Conservation (phyloP, 2,113 vertebrate genomes). For the Oceanodroma tethys region DNA sequence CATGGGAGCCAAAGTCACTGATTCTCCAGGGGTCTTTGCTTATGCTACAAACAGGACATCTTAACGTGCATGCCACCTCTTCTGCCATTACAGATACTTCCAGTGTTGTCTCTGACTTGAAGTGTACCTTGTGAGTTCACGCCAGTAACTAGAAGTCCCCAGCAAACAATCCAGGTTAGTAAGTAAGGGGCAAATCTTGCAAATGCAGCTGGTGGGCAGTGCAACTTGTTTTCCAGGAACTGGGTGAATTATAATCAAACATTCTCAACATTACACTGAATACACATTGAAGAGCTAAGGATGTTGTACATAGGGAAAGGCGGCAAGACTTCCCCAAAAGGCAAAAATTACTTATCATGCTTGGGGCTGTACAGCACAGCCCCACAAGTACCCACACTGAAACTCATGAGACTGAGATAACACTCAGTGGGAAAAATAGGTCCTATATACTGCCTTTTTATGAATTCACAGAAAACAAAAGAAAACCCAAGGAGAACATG, state of each 20-base stretch:
- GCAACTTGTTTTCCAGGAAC: background rate
- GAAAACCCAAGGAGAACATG: background rate
- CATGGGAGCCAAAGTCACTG: background rate
- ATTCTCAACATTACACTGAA: fast-evolving
- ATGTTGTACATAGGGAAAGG: background rate
- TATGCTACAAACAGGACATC: background rate
- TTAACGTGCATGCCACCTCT: background rate
- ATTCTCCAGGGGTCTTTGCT: background rate
- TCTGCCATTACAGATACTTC: background rate
- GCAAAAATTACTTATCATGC: background rate
- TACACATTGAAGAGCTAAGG: background rate
- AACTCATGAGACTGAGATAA: background rate
- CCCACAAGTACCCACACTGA: background rate
- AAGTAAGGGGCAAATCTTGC: background rate
- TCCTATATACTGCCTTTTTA: background rate
- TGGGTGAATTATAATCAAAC: background rate
- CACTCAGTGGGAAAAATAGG: background rate
- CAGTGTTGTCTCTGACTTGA: background rate
- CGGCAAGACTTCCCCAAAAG: background rate
- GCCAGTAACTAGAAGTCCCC: background rate
- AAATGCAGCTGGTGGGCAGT: background rate
- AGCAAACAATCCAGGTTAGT: background rate
- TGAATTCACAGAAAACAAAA: background rate
- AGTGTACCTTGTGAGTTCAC: background rate
- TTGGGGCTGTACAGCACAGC: background rate